A percentile compares a stretch with the other conserved stretches of the same genome.
Conservation (phyloP, 2,797 vertebrate genomes). For the Hippocampus kuda region DNA sequence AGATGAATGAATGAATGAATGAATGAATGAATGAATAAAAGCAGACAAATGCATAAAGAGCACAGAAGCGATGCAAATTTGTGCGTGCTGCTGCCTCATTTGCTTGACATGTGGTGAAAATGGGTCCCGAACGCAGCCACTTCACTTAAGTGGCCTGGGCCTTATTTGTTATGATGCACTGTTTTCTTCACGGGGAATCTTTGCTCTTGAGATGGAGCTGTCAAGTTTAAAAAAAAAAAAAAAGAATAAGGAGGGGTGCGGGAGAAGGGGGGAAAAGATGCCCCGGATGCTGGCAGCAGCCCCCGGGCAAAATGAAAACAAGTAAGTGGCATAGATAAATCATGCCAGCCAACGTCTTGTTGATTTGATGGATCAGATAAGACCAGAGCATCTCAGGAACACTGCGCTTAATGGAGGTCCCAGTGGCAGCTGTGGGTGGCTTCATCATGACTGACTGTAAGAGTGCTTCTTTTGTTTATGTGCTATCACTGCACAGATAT, state of each 20-base stretch:
- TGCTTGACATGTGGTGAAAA: constrained; percentile 56
- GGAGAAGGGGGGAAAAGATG: constrained; percentile 20
- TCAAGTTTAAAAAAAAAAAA: constrained; percentile 43
- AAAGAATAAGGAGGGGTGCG: too few relatives aligned
- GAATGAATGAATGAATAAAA: too few relatives aligned
- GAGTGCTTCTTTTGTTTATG: constrained; percentile 53
- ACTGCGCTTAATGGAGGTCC: constrained; percentile 61
- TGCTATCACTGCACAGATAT: constrained; percentile 35
- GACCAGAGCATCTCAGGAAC: constrained; percentile 58
- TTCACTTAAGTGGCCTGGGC: constrained; percentile 63
- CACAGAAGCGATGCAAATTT: constrained; percentile 39
- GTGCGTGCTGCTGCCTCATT: constrained; percentile 49
- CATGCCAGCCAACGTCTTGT: constrained; percentile 67
- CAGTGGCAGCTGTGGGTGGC: constrained; percentile 53
- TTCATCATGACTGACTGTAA: constrained; percentile 43
- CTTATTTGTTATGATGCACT: constrained; percentile 75
- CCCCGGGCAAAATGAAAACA: constrained; percentile 74
- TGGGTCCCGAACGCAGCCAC: constrained; percentile 58
- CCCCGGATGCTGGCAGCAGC: constrained; percentile 71
- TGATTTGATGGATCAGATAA: constrained; percentile 67
- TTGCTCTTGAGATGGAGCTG: constrained; percentile 72
- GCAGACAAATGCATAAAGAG: constrained; percentile 35
- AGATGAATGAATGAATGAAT: too few relatives aligned
- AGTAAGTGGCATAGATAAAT: constrained; percentile 75
- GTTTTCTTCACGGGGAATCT: constrained; percentile 63